Evolutionary conservation across 1,140 invertebrate genomes (phyloP), one percentile per base, ranked within the genome.

Genomic region (Drosophila biarmipes): DNA sequence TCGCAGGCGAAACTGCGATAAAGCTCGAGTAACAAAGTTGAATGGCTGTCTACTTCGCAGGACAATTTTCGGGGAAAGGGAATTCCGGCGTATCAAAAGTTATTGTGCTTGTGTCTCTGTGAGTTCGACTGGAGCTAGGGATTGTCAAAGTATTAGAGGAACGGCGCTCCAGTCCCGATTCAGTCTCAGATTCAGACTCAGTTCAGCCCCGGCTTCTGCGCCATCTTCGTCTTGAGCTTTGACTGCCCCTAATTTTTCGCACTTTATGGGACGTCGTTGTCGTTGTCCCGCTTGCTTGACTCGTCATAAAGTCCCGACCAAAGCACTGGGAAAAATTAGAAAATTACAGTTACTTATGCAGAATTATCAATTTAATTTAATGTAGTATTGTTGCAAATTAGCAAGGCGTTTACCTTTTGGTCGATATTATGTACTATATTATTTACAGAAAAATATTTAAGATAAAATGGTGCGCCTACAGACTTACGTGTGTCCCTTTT

Each of bases 11-110:
- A 69, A 31, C 61, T 59, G 64, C 53, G 82, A 75, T 87, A 78
- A 78, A 68, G 78, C 82, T 81, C 78, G 62, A 81, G 74, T 87
- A 87, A 87, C 82, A 86, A 87, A 86, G 84, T 80, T 86, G 78
- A 77, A 79, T 86, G 81, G 55, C 62, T 77, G 80, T 67, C 71
- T 78, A 6, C 58, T 51, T 61, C 38, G 68, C 57, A 11, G 45
- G 66, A 34, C 17, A 21, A 56, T 34, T 51, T 51, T 51, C 29
- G 48, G 10, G 43, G 12, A 45, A 45, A 21, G 7, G 35, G 51
- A 31, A 19, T 40, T 54, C 57, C 45, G 77, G 38, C 62, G 61
- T 74, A 87, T 87, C 82, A 78, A 54, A 87, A 87, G 74, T 86
- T 86, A 86, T 81, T 69, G 73, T 81, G 77, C 31, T 34, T 64